phyloP scores from a whole-genome alignment of 2,888 invertebrate genomes.

The Brenthis hecate region DNA sequence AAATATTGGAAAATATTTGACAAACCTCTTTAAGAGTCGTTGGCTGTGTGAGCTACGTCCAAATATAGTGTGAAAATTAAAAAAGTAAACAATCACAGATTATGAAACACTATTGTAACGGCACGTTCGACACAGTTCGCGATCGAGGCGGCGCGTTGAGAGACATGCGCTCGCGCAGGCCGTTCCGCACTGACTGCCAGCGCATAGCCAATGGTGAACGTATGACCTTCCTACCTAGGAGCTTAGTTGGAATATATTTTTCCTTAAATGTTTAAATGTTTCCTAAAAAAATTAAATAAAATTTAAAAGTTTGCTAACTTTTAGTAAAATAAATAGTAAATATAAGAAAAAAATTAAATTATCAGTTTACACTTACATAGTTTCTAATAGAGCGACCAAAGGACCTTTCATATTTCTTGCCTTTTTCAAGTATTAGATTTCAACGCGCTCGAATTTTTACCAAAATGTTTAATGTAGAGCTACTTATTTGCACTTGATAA shows the following conservation, averaged over 20 bases:
- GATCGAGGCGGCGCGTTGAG: slow-evolving; percentile 50
- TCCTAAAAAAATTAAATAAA: too few species aligned
- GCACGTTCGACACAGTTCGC: slow-evolving; percentile 68
- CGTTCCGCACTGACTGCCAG: slow-evolving; percentile 73
- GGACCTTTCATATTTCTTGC: background rate
- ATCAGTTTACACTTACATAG: too few species aligned
- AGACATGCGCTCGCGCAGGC: slow-evolving; percentile 69
- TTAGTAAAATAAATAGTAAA: background rate
- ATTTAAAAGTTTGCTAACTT: slow-evolving; percentile 9
- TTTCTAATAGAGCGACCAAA: too few species aligned
- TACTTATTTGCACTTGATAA: background rate
- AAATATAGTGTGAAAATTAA: slow-evolving; percentile 50
- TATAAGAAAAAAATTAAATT: background rate
- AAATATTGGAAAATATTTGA: slow-evolving; percentile 43
- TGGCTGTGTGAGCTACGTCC: slow-evolving; percentile 53
- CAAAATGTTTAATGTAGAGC: background rate
- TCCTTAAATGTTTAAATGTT: too few species aligned
- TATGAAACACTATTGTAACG: slow-evolving; percentile 73
- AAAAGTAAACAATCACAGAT: slow-evolving; percentile 69
- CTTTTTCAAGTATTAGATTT: slow-evolving; percentile 29
- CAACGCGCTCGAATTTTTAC: slow-evolving; percentile 34
- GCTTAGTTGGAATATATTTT: slow-evolving; percentile 70
- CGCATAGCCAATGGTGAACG: slow-evolving; percentile 62
- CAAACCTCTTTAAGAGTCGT: slow-evolving; percentile 69
- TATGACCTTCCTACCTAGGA: slow-evolving; percentile 78